Percentiles rank a stretch among this genome's conserved stretches.
phyloP scores from a whole-genome alignment of 2,888 invertebrate species.

The Seira musarum region DNA sequence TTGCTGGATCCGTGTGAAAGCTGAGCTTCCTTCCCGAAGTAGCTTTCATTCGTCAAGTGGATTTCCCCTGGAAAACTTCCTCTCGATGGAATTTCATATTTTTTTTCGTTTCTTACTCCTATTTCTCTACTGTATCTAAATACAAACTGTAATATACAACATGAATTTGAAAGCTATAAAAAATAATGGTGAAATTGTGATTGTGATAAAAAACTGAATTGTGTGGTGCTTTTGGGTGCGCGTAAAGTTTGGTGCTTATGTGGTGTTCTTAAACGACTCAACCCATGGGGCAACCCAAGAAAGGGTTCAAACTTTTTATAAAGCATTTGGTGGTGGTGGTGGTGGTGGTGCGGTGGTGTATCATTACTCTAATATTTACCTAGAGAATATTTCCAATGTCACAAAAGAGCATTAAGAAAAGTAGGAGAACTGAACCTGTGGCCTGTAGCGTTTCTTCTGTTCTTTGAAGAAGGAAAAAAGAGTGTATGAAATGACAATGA shows the following conservation, averaged over 20 bases:
- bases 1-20: background rate
- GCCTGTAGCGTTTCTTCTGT: background rate
- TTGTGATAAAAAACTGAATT: background rate
- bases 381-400: too few species aligned
- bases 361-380: too few species aligned
- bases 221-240: background rate
- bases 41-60: constrained; percentile 25
- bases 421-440: background rate
- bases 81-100: background rate
- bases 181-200: background rate
- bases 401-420: too few species aligned
- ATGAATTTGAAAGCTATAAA: background rate
- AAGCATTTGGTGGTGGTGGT: background rate
- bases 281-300: background rate
- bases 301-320: background rate
- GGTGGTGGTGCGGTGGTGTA: background rate
- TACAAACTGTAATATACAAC: background rate
- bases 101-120: background rate
- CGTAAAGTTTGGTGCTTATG: background rate
- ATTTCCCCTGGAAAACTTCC: constrained; percentile 22
- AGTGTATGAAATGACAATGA: background rate
- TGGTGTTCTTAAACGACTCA: too few species aligned
- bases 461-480: constrained; percentile 5
- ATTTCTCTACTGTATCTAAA: background rate
- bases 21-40: background rate